Evolutionary conservation across 2,113 vertebrate genomes (phyloP), one percentile per base, ranked within the genome.

Genomic region (Nothoprocta pentlandii): DNA sequence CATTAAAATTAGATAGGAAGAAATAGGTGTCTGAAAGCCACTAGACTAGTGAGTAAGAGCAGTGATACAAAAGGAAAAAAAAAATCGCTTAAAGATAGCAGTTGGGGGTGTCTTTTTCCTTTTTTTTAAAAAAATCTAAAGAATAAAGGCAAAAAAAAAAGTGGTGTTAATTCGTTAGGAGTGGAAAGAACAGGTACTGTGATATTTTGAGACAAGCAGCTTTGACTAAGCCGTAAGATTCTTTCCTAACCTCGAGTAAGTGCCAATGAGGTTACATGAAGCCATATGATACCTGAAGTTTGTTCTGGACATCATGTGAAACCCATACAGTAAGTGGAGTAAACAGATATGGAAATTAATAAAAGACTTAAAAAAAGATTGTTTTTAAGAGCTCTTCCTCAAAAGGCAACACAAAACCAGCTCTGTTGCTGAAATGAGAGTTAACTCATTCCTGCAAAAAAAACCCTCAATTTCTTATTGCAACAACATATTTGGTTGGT

Each of bases 401-500:
- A 6, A 20, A 64, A 22, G 21, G 49, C 10, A 47, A 6, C 34
- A 71, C 21, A 49, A 49, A 23, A 32, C 6, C 51, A 70, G 11
- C 2, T 22, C 47, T 32, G 6, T 12, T 28, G 9, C 20, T 2
- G 9, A 1, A 23, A 20, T 8, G 34, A 23, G 63, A 36, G 11
- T 2, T 32, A n/a, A 39, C 23, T 67, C 47, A 6, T 20, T 30
- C 64, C 12, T 6, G 23, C 26, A 10, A 32, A 51, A 10, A 23
- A 42, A 34, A 34, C 34, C 34, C 23, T 23, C n/a, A 42, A 2
- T 22, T n/a, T 36, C 28, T 7, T 6, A 39, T 9, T 56, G 0
- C 0, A 44, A 46, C 3, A 5, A 42, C 39, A 42, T 6, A 39
- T 39, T 39, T 0, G 0, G 7, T 10, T 16, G 34, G 26, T 53